Conservation (phyloP, 37 sponge, comb jelly and placozoan species). For the Axinella damicornis region DNA sequence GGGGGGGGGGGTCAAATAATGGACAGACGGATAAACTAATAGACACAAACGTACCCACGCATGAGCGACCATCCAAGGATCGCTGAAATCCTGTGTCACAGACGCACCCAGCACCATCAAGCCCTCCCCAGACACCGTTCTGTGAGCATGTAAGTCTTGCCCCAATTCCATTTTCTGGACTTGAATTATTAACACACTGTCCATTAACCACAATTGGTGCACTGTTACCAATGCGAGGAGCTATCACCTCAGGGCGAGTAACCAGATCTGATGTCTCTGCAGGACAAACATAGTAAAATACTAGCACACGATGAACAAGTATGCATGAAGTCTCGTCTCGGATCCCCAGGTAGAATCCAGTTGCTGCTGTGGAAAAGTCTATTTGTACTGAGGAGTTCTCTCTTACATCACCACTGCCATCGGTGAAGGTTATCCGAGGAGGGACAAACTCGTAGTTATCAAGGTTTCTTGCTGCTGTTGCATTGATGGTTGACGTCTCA, state of each 20-base stretch:
- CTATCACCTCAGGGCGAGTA: slow-evolving; percentile 33
- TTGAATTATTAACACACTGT: slow-evolving; percentile 22
- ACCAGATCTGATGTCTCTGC: slow-evolving; percentile 12
- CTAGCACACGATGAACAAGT: slow-evolving; percentile 22
- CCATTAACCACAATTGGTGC: slow-evolving; percentile 1
- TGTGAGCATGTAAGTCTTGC: slow-evolving; percentile 1
- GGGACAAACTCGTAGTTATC: slow-evolving; percentile 12
- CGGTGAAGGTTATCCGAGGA: not conserved
- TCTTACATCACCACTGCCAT: not conserved
- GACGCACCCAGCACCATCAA: not conserved
- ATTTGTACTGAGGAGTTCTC: not conserved
- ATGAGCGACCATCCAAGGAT: not conserved
- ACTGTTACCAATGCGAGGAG: slow-evolving; percentile 6
- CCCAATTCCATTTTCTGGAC: slow-evolving; percentile 1
- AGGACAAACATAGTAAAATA: slow-evolving; percentile 65
- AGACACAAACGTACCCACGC: not conserved
- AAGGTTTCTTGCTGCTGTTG: slow-evolving; percentile 4
- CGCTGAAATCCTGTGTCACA: slow-evolving; percentile 6
- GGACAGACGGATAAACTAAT: too few species aligned
- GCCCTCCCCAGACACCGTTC: slow-evolving; percentile 32
- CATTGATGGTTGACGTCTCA: slow-evolving; percentile 22
- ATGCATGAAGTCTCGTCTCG: slow-evolving; percentile 42
- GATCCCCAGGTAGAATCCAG: slow-evolving; percentile 45
- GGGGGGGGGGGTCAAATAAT: too few species aligned
- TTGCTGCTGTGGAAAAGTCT: not conserved